Percentiles rank a stretch among this genome's conserved stretches.
phyloP scores from a whole-genome alignment of 64 coral and sea anemone species.

The Stichodactyla helianthus region DNA sequence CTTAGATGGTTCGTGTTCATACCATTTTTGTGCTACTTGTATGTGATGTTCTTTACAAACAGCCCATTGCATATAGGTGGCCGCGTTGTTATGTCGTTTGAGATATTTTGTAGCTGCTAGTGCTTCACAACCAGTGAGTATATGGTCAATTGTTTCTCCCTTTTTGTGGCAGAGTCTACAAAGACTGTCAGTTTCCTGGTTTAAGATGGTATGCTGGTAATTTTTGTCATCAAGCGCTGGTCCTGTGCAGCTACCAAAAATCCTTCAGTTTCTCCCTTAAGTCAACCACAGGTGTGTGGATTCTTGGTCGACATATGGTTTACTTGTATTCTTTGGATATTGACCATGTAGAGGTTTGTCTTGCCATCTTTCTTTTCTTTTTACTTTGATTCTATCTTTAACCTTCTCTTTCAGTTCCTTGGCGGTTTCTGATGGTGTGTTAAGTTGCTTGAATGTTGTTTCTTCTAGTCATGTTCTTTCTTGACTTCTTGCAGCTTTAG shows the following conservation, averaged over 20 bases:
- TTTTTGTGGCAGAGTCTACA: slow-evolving; percentile 24
- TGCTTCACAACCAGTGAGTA: background rate
- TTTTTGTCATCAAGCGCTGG: background rate
- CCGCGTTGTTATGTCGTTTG: too few species aligned
- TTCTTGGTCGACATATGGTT: background rate
- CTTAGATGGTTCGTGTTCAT: too few species aligned
- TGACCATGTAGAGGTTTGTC: slow-evolving; percentile 7
- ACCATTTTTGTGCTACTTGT: background rate
- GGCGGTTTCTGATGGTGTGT: background rate
- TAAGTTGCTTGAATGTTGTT: background rate
- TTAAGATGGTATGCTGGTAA: background rate
- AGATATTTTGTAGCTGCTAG: background rate
- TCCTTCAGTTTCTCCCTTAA: too few species aligned
- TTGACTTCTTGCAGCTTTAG: background rate
- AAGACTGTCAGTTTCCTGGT: background rate
- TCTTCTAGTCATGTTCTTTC: background rate
- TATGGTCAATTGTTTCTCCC: slow-evolving; percentile 22
- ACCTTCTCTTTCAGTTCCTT: too few species aligned
- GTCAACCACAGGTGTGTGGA: slow-evolving; percentile 6
- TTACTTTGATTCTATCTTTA: background rate
- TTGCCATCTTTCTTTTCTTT: background rate
- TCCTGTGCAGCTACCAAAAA: slow-evolving; percentile 4
- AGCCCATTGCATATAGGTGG: too few species aligned
- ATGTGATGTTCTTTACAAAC: background rate
- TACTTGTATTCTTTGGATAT: background rate